A percentile compares a stretch with the other conserved stretches of the same genome.
phyloP scores from a whole-genome alignment of 2,113 vertebrate genomes.

The Mobula hypostoma region DNA sequence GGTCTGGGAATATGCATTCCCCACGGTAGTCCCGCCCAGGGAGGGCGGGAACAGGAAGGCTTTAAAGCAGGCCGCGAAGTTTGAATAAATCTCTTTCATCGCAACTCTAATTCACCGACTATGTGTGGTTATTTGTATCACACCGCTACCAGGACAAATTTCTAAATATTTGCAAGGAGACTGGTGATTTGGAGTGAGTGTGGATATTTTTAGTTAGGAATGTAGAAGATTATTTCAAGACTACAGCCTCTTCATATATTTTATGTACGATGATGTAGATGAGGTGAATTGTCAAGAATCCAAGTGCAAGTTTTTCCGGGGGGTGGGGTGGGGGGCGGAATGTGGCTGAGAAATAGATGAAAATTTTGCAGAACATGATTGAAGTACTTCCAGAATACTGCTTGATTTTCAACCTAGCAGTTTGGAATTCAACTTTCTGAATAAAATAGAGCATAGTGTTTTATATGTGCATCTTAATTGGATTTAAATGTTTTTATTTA shows the following conservation, averaged over 20 bases:
- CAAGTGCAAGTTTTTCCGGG: not conserved
- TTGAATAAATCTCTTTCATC: no score
- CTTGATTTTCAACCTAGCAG: not conserved
- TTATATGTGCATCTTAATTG: constrained; percentile 7
- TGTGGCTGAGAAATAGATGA: not conserved
- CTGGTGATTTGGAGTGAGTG: not conserved
- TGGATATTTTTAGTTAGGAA: not conserved
- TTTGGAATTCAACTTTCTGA: not conserved
- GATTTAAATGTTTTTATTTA: constrained; percentile 27
- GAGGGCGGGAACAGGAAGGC: no score
- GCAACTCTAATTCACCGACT: no score
- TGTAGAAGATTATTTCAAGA: not conserved
- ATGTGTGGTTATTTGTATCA: no score
- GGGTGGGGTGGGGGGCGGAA: not conserved
- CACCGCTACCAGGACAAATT: not conserved
- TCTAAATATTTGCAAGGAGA: not conserved
- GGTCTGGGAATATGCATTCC: no score
- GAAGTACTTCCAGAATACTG: not conserved
- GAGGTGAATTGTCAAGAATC: not conserved
- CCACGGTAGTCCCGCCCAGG: no score
- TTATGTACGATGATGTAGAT: not conserved
- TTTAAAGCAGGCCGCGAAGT: no score
- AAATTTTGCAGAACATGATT: no score
- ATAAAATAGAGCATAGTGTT: not conserved
- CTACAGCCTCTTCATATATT: no score